phyloP scores from a whole-genome alignment of 1,140 invertebrate species.

The Caerostris darwini region DNA sequence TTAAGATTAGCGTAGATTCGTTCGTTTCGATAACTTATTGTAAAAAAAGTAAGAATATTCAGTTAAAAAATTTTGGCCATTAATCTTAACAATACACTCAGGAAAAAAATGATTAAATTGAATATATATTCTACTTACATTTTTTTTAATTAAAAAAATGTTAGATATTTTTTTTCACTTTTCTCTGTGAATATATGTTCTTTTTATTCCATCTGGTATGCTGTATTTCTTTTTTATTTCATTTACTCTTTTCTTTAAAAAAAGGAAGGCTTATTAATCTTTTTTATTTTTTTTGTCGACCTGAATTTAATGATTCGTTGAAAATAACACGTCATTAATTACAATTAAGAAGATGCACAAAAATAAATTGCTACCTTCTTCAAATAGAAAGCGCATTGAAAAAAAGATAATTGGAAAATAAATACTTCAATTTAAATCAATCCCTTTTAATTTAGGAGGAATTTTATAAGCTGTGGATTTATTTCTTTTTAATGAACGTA shows the following conservation, averaged over 20 bases:
- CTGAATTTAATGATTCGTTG: conserved; percentile 22
- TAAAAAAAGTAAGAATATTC: too few relatives aligned
- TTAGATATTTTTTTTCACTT: not conserved
- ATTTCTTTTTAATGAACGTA: not conserved
- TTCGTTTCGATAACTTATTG: not conserved
- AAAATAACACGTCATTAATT: conserved; percentile 34
- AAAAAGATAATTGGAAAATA: conserved; percentile 63
- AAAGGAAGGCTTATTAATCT: not conserved
- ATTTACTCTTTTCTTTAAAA: not conserved
- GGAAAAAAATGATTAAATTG: not conserved
- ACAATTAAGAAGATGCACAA: conserved; percentile 11
- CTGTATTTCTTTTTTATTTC: not conserved
- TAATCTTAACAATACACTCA: not conserved
- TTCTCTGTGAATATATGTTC: not conserved
- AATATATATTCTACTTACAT: not conserved
- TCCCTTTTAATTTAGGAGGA: conserved; percentile 31
- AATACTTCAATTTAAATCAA: conserved; percentile 53
- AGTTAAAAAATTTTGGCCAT: not conserved
- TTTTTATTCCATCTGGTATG: not conserved
- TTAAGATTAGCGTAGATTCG: not conserved
- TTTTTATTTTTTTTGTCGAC: not conserved
- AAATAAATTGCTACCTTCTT: not conserved
- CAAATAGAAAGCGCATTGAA: not conserved
- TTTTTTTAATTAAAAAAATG: not conserved
- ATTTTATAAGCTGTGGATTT: not conserved